Percentiles rank a stretch among this genome's conserved stretches.
Evolutionary conservation across 1,140 invertebrate genomes (phyloP).

Genomic region (Zelostemma sp.): DNA sequence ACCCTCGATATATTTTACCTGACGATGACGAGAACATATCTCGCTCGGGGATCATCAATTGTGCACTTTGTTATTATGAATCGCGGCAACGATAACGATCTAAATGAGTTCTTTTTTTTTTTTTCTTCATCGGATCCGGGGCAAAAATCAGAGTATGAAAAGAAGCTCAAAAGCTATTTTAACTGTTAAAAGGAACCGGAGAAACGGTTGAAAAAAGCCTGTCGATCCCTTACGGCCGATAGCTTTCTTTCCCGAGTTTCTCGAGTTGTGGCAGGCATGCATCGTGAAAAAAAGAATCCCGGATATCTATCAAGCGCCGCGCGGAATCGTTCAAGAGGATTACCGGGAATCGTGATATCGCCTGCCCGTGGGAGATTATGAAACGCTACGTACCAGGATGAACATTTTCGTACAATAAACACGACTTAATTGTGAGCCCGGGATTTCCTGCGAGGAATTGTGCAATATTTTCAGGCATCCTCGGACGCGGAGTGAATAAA

Average conservation of each 20-base stretch:
- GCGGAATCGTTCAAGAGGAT: neutral
- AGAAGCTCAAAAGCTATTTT: neutral
- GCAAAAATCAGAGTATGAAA: neutral
- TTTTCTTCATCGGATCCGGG: no score
- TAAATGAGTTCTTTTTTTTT: neutral
- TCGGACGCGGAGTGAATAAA: no score
- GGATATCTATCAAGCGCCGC: constrained; percentile 1
- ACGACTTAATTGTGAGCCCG: no score
- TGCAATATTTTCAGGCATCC: no score
- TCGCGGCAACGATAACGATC: constrained; percentile 5
- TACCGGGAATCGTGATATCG: neutral
- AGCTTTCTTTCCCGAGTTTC: neutral
- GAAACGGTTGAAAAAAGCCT: constrained; percentile 1
- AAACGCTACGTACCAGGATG: no score
- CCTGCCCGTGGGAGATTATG: neutral
- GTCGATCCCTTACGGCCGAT: neutral
- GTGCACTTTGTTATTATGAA: constrained; percentile 14
- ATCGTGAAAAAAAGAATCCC: neutral
- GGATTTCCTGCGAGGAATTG: neutral
- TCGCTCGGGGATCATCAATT: constrained; percentile 8
- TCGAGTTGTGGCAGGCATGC: neutral
- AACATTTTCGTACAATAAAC: no score
- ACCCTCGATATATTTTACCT: constrained; percentile 10
- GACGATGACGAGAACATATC: constrained; percentile 17
- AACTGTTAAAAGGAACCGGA: neutral